A percentile compares a stretch with the other conserved stretches of the same genome.
phyloP scores from a whole-genome alignment of 2,113 vertebrate genomes.

The Nesogale talazaci region DNA sequence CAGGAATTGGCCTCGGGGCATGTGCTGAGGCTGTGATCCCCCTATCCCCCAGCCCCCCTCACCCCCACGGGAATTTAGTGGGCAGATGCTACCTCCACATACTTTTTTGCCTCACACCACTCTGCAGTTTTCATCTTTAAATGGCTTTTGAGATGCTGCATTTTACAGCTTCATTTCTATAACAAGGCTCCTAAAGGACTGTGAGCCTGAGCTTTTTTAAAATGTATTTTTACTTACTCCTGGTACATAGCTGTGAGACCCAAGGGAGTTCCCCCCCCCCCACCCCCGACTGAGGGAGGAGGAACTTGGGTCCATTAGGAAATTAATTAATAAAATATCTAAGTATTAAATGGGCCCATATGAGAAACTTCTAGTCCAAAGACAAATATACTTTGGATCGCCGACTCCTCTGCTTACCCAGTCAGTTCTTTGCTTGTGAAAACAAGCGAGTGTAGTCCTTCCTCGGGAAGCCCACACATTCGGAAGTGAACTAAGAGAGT shows the following conservation, averaged over 20 bases:
- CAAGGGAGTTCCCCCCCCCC: neutral
- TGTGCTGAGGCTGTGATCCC: too few relatives aligned
- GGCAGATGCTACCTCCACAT: too few relatives aligned
- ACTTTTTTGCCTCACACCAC: too few relatives aligned
- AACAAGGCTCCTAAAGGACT: conserved; percentile 5
- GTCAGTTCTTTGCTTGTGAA: conserved; percentile 27
- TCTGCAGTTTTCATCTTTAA: conserved; percentile 36
- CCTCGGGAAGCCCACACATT: conserved; percentile 64
- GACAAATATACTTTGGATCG: neutral
- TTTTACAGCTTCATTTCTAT: neutral
- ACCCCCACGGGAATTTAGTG: too few relatives aligned
- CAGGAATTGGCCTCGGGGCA: too few relatives aligned
- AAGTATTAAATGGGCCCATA: neutral
- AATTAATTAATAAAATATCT: neutral
- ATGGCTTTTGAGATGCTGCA: neutral
- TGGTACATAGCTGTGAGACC: neutral
- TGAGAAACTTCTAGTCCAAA: conserved; percentile 10
- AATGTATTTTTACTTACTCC: conserved; percentile 51
- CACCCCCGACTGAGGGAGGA: conserved; percentile 32
- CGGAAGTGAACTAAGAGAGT: conserved; percentile 76
- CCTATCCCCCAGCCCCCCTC: too few relatives aligned
- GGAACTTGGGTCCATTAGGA: neutral
- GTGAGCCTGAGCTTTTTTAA: neutral
- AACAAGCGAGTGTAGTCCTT: conserved; percentile 57
- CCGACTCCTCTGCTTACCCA: neutral